phyloP scores from a whole-genome alignment of 2,888 invertebrate species.

The Andrena marginata region DNA sequence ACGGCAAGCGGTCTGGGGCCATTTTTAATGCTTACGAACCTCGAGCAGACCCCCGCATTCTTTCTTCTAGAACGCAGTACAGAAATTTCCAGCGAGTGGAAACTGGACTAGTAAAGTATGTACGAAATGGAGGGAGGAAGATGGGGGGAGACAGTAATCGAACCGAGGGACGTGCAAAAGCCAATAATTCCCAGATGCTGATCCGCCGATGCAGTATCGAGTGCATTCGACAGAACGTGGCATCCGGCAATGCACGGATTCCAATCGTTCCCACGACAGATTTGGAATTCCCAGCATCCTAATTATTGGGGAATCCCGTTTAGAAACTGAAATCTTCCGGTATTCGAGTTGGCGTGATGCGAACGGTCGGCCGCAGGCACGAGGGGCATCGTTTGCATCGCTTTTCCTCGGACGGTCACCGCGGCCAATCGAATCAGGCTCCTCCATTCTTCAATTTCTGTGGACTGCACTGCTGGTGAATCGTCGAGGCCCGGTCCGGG shows the following conservation, averaged over 20 bases:
- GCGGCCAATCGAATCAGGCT: slow-evolving; percentile 10
- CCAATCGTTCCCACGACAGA: slow-evolving; percentile 29
- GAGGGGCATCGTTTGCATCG: slow-evolving; percentile 18
- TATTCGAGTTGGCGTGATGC: slow-evolving; percentile 4
- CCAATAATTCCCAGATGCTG: background rate
- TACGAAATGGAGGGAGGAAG: background rate
- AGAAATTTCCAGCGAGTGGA: background rate
- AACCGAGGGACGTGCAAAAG: background rate
- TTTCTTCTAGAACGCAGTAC: too few relatives aligned
- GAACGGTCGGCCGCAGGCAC: slow-evolving; percentile 12
- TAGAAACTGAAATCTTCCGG: slow-evolving; percentile 23
- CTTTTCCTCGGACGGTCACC: slow-evolving; percentile 3
- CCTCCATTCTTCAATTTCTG: slow-evolving; percentile 16
- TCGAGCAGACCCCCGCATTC: too few relatives aligned
- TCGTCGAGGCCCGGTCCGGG: background rate
- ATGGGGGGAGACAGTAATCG: background rate
- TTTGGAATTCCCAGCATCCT: slow-evolving; percentile 40
- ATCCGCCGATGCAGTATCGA: background rate
- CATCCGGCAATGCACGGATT: slow-evolving; percentile 14
- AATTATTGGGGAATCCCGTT: slow-evolving; percentile 37
- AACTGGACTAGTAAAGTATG: background rate
- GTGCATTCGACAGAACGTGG: slow-evolving; percentile 5
- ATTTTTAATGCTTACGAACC: too few relatives aligned
- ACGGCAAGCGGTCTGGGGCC: too few relatives aligned
- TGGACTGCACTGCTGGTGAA: slow-evolving; percentile 8